Percentiles rank a stretch among this genome's conserved stretches.
These are phyloP conservation scores for Molanna angustata DNA, from an alignment of 2,888 invertebrate genomes.

Conservation along the genomic window DNA sequence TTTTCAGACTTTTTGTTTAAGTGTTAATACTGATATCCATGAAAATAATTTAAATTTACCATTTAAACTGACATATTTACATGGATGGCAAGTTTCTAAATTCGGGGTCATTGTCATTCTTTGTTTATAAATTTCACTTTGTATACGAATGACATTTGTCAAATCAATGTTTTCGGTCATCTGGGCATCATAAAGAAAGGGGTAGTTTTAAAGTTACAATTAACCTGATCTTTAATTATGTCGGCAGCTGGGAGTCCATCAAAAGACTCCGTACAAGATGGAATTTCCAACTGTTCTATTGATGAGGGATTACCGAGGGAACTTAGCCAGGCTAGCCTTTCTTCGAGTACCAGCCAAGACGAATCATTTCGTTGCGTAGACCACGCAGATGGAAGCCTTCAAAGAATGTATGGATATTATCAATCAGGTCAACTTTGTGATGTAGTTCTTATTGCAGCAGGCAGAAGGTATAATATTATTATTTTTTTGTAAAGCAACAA, in stretches of 20 bases:
- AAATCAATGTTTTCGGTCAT: too few species aligned
- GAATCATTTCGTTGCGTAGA: slow-evolving; percentile 74
- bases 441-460: slow-evolving; percentile 80
- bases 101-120: slow-evolving; percentile 19
- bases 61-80: too few species aligned
- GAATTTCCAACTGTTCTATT: slow-evolving; percentile 51
- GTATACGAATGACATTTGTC: slow-evolving; percentile 1
- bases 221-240: slow-evolving; percentile 10
- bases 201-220: too few species aligned
- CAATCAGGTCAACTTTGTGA: slow-evolving; percentile 83
- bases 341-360: slow-evolving; percentile 70
- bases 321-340: slow-evolving; percentile 63
- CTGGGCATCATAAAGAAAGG: too few species aligned
- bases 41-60: too few species aligned
- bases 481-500: too few species aligned
- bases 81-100: slow-evolving; percentile 3
- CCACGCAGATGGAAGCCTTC: slow-evolving; percentile 79
- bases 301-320: slow-evolving; percentile 64
- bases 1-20: too few species aligned
- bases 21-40: too few species aligned
- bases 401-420: slow-evolving; percentile 79
- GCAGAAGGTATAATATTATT: slow-evolving; percentile 57
- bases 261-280: slow-evolving; percentile 49
- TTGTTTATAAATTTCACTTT: slow-evolving; percentile 21
- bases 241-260: slow-evolving; percentile 43